A percentile compares a stretch with the other conserved stretches of the same genome.
These are phyloP conservation scores for Cantharis flavilabris DNA, from an alignment of 2,888 invertebrate species.

Conservation along the genomic window DNA sequence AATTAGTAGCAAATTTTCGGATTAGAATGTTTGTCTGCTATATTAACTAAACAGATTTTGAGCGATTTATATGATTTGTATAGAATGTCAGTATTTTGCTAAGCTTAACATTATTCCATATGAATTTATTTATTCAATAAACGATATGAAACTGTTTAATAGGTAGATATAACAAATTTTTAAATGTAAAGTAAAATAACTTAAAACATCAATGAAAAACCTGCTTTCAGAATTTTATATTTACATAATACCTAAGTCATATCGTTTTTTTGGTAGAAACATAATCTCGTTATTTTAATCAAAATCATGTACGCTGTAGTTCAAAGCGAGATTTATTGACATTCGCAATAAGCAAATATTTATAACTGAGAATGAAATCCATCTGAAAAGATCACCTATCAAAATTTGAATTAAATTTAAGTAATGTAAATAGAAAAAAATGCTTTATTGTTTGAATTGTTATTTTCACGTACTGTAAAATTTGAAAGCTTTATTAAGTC, in stretches of 20 bases:
- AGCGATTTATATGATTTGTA: slow-evolving; percentile 4
- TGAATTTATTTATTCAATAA: not conserved
- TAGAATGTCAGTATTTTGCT: slow-evolving; percentile 19
- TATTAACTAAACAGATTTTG: not conserved
- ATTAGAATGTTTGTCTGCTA: not conserved
- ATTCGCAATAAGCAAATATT: not conserved
- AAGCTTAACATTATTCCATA: slow-evolving; percentile 13
- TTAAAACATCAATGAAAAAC: not conserved
- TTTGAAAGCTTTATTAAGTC: not conserved
- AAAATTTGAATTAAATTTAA: not conserved
- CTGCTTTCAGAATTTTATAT: not conserved
- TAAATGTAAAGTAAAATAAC: not conserved
- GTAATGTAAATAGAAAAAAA: not conserved
- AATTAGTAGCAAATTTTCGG: not conserved
- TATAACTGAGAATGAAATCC: not conserved
- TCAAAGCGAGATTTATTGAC: not conserved
- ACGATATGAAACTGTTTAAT: not conserved
- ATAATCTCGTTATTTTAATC: not conserved
- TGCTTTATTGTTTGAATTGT: not conserved
- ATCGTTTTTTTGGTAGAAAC: not conserved
- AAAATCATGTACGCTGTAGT: no score
- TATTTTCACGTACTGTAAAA: not conserved
- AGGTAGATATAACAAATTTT: not conserved
- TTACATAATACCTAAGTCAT: not conserved
- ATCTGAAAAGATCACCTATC: not conserved